Base-by-base conservation (phyloP, 2,113 vertebrate species). In the Puffinus mauretanicus region DNA sequence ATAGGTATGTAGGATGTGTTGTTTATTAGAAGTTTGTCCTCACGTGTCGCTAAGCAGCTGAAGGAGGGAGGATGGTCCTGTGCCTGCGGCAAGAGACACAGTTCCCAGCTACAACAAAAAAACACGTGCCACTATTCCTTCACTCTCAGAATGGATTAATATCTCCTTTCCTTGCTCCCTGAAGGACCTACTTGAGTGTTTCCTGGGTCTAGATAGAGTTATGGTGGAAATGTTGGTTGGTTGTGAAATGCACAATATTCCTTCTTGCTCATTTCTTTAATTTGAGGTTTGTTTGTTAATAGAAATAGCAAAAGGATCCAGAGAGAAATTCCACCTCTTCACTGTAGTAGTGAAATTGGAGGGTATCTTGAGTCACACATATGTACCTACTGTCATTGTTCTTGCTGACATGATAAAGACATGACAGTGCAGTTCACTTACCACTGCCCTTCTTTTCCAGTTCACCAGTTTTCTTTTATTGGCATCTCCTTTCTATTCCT, bases 401-500 rank as follows among this genome's bases (percentile, higher is more conserved):
- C 61, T 80, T 88, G 58, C 44, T 80, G 85, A 52, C 54, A 49
- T 9, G 13, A 57, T 61, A 51, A 60, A 70, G 65, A 52, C 26
- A n/a, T 15, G 62, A 55, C 1, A 1, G 20, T 61, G 46, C 57
- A 47, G 49, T 84, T 89, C 38, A 27, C 52, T 78, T 84, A 60
- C 57, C 3, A 1, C 51, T 86, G 65, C 61, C 61, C 67, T 92
- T 95, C 25, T 85, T 83, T 93, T 88, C 80, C 67, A 82, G 67
- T 55, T 94, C 89, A 84, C 30, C 69, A 30, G 5, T 85, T 93
- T 69, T 55, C 85, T 62, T 32, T 80, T 80, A n/a, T 16, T 95
- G 92, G 73, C 94, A 90, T 77, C 42, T 94, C 64, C 67, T 92
- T 92, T 36, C 85, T 64, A 52, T 86, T 88, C 54, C 76, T 86